Evolutionary conservation across 2,113 vertebrate genomes (phyloP).

Genomic region (Apodemus sylvaticus): DNA sequence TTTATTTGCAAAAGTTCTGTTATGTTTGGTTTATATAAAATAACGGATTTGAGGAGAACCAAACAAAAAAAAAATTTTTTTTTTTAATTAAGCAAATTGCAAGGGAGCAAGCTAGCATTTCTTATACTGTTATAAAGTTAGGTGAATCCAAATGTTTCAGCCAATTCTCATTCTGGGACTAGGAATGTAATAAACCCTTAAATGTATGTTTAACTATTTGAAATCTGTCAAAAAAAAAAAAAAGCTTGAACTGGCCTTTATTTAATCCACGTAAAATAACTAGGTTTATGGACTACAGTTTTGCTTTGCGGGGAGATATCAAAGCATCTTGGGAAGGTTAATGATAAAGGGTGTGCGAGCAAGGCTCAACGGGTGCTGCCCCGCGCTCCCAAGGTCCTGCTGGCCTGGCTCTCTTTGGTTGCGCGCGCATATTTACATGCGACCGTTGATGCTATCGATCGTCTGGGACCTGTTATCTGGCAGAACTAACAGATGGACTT

Average conservation of each 20-base stretch:
- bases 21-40: background rate
- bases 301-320: background rate
- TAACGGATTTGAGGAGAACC: background rate
- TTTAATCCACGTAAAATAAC: constrained; percentile 26
- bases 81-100: background rate
- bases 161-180: background rate
- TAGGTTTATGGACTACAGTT: background rate
- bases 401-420: background rate
- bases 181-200: background rate
- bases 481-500: background rate
- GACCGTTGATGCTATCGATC: background rate
- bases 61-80: background rate
- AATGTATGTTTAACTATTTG: constrained; percentile 3
- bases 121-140: background rate
- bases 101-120: background rate
- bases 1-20: constrained; percentile 16
- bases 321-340: background rate
- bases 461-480: background rate
- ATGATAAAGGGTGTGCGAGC: background rate
- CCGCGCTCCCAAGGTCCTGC: rapidly evolving
- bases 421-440: background rate
- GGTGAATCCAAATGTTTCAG: constrained; percentile 5
- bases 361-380: background rate
- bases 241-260: background rate
- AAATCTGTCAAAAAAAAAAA: background rate